Evolutionary conservation across 2,888 invertebrate genomes (phyloP).

Genomic region (Cotesia congregata): DNA sequence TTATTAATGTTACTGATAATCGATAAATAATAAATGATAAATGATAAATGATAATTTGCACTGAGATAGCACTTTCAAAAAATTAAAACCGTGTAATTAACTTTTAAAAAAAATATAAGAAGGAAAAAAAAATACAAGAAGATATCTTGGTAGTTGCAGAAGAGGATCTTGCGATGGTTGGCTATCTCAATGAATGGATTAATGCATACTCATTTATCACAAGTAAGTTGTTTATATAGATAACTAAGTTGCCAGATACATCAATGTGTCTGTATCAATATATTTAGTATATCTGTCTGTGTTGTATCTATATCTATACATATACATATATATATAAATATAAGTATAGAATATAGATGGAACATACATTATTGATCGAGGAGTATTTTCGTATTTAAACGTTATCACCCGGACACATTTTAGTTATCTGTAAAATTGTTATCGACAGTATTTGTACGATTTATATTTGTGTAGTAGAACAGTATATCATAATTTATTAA

Average conservation of each 20-base stretch:
- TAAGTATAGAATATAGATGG: no score
- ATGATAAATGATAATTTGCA: constrained; percentile 22
- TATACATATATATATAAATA: neutral
- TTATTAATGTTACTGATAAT: constrained; percentile 54
- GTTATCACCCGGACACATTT: neutral
- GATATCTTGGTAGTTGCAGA: constrained; percentile 70
- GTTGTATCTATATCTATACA: neutral
- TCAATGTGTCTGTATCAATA: neutral
- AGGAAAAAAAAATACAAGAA: constrained; percentile 60
- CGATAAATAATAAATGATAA: constrained; percentile 38
- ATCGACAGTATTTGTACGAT: neutral
- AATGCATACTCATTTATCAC: constrained; percentile 78
- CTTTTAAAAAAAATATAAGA: neutral
- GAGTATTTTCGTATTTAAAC: neutral
- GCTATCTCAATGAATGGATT: constrained; percentile 81
- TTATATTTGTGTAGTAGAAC: neutral
- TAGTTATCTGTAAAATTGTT: neutral
- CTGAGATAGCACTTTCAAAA: neutral
- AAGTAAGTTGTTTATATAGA: constrained; percentile 74
- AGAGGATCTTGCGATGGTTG: constrained; percentile 72
- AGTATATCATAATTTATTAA: neutral
- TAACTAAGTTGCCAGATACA: neutral
- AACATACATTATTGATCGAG: neutral
- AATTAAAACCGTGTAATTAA: no score
- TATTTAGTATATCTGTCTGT: neutral